Conservation (phyloP, 2,797 vertebrate species). For the Odontamblyopus lacepedii region DNA sequence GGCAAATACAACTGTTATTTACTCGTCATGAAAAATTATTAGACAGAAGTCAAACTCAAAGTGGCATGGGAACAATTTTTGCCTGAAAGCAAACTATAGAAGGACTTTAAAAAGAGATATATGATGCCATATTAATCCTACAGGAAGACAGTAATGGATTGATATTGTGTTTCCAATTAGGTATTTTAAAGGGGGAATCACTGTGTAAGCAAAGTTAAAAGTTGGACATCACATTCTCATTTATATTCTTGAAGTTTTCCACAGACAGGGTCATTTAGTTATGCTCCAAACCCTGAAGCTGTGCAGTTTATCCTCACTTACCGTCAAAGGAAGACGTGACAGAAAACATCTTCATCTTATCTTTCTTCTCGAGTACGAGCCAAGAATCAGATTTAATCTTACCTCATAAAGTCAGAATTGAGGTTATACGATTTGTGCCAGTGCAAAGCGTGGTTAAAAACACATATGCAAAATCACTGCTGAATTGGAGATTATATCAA, state of each 20-base stretch:
- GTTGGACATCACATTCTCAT: constrained; percentile 12
- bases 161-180: constrained; percentile 10
- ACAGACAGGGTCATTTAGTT: constrained; percentile 32
- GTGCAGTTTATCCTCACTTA: constrained; percentile 26
- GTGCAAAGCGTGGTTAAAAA: background rate
- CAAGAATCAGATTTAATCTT: background rate
- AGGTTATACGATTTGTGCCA: background rate
- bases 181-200: constrained; percentile 11
- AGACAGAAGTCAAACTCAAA: constrained; percentile 13
- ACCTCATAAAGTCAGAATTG: background rate
- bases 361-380: constrained; percentile 30
- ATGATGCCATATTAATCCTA: background rate
- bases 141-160: background rate
- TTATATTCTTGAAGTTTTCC: constrained; percentile 22
- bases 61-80: background rate
- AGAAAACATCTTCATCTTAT: constrained; percentile 40
- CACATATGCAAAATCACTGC: background rate
- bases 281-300: constrained; percentile 27
- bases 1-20: constrained; percentile 25
- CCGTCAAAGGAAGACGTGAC: constrained; percentile 27
- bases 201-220: constrained; percentile 12
- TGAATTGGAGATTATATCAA: background rate
- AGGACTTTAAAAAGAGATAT: constrained; percentile 8
- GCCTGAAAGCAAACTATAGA: background rate
- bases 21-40: constrained; percentile 8